Evolutionary conservation across 2,797 vertebrate species (phyloP).

Genomic region (Coccyzus lansbergi): DNA sequence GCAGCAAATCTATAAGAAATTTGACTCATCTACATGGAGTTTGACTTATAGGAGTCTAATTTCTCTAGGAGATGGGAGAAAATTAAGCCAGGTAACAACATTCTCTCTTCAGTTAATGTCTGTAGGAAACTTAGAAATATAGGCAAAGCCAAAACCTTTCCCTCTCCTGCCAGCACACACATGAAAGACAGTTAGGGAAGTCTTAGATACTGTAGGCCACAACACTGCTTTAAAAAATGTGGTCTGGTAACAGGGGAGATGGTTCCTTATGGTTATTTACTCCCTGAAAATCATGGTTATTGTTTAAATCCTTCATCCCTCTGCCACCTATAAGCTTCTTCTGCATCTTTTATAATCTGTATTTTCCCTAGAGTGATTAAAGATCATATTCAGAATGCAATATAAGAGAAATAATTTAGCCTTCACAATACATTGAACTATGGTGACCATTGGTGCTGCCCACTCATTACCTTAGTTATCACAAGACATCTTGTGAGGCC

Average conservation of each 20-base stretch:
- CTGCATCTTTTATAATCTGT: rapidly evolving
- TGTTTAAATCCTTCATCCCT: not conserved
- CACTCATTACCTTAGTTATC: not conserved
- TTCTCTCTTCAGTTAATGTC: not conserved
- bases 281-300: not conserved
- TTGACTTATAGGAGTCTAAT: not conserved
- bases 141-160: not conserved
- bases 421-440: not conserved
- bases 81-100: not conserved
- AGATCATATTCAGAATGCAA: not conserved
- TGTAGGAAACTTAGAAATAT: not conserved
- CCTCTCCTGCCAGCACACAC: not conserved
- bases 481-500: not conserved
- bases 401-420: not conserved
- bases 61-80: not conserved
- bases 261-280: not conserved
- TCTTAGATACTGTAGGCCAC: not conserved
- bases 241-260: not conserved
- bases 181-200: not conserved
- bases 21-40: not conserved
- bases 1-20: not conserved
- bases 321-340: not conserved
- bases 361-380: not conserved
- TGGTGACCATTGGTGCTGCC: not conserved
- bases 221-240: not conserved